A percentile compares a stretch with the other conserved stretches of the same genome.
Evolutionary conservation across 2,113 vertebrate genomes (phyloP).

Genomic region (Hiodon tergisus): DNA sequence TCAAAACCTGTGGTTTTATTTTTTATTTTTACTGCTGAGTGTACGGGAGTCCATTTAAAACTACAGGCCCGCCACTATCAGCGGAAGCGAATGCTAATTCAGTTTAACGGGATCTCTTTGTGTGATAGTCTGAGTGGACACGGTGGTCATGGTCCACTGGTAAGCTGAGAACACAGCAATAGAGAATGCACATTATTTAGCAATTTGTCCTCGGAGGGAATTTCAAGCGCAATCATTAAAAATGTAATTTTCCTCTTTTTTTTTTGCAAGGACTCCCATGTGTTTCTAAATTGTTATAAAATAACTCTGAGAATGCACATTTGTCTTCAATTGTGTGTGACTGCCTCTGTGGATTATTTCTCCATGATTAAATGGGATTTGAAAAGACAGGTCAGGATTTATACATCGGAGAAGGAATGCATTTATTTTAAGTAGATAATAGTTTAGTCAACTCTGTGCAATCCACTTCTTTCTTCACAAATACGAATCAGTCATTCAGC

Average conservation of each 20-base stretch:
- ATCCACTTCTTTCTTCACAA: neutral
- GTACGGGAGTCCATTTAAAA: neutral
- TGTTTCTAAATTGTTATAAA: conserved; percentile 4
- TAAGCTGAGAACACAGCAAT: conserved; percentile 2
- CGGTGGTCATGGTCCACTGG: neutral
- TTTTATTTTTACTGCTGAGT: neutral
- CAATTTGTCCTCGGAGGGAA: neutral
- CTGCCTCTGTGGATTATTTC: neutral
- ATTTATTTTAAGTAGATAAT: neutral
- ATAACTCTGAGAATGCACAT: conserved; percentile 9
- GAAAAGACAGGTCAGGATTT: conserved; percentile 4
- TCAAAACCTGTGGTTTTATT: neutral
- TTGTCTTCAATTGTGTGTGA: neutral
- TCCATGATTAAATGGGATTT: neutral
- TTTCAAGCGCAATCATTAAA: neutral
- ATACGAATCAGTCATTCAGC: neutral
- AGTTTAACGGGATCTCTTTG: conserved; percentile 8
- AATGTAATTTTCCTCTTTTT: neutral
- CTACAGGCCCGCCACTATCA: neutral
- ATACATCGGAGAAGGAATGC: neutral
- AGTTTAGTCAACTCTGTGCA: no score
- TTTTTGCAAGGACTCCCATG: neutral
- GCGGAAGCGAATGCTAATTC: neutral
- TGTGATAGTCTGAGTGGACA: neutral
- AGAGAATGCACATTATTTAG: conserved; percentile 5